These are phyloP conservation scores for Rafetus swinhoei DNA, from an alignment of 2,113 vertebrate species.

Conservation along the genomic window DNA sequence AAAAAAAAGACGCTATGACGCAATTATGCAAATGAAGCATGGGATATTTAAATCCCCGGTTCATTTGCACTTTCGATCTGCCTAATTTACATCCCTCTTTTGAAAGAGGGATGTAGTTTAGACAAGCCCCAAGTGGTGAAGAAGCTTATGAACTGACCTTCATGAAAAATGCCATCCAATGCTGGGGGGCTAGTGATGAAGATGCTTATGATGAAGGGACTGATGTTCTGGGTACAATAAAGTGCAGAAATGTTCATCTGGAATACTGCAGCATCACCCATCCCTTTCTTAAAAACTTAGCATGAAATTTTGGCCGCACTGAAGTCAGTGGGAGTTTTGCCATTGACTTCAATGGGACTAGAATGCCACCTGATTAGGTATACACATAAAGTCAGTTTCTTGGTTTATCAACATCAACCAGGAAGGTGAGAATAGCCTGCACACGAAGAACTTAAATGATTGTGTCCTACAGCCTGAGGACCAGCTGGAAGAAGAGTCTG, in stretches of 20 bases:
- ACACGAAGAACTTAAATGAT: not conserved
- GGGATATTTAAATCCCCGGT: too few species aligned
- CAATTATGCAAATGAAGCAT: too few species aligned
- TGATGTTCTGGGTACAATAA: not conserved
- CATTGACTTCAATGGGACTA: not conserved
- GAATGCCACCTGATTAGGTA: not conserved
- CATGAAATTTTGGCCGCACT: not conserved
- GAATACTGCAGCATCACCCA: not conserved
- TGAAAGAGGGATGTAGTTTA: too few species aligned
- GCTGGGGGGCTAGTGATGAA: not conserved
- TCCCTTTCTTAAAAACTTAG: not conserved
- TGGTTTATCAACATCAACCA: not conserved
- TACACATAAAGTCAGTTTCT: not conserved
- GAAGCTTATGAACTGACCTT: not conserved
- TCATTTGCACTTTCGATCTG: too few species aligned
- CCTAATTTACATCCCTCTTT: too few species aligned
- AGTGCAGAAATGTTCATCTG: not conserved
- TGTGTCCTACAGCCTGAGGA: not conserved
- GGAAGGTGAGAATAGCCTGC: not conserved
- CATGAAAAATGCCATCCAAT: not conserved
- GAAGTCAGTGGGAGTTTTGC: not conserved
- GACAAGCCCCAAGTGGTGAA: not conserved
- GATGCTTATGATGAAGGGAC: not conserved
- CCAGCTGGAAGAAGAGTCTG: not conserved
- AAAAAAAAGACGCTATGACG: too few species aligned